Percentiles rank a stretch among this genome's conserved stretches.
Conservation (phyloP, 2,888 invertebrate species). For the Penaeus monodon region DNA sequence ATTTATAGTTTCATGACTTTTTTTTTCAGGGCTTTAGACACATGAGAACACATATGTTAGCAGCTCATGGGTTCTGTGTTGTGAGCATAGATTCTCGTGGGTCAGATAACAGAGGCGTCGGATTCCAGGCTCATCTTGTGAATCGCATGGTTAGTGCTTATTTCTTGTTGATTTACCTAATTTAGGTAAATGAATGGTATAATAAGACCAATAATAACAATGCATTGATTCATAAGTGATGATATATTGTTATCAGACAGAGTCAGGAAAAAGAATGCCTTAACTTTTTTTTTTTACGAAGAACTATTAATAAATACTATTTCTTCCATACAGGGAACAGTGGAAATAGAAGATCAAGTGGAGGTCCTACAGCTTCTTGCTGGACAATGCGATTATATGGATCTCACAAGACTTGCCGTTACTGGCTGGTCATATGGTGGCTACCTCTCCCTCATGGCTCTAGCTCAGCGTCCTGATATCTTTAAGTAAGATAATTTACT, state of each 20-base stretch:
- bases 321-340: slow-evolving; percentile 76
- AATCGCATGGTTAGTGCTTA: slow-evolving; percentile 79
- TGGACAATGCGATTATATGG: slow-evolving; percentile 87
- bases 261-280: no score
- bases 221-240: no score
- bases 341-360: slow-evolving; percentile 86
- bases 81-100: slow-evolving; percentile 96
- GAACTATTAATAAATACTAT: no score
- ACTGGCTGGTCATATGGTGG: slow-evolving; percentile 99
- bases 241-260: no score
- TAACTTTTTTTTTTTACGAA: no score
- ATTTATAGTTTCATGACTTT: slow-evolving; percentile 4
- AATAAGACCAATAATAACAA: no score
- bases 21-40: slow-evolving; percentile 84
- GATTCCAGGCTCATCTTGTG: slow-evolving; percentile 91
- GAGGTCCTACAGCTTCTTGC: slow-evolving; percentile 91
- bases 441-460: slow-evolving; percentile 93
- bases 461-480: slow-evolving; percentile 91
- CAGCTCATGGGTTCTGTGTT: slow-evolving; percentile 95
- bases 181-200: no score
- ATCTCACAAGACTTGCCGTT: slow-evolving; percentile 91
- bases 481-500: slow-evolving; percentile 78
- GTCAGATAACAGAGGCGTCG: slow-evolving; percentile 90
- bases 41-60: slow-evolving; percentile 92
- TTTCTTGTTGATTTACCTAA: background rate